Evolutionary conservation across 2,888 invertebrate species (phyloP), one percentile per base, ranked within the genome.

Genomic region (Tachystola acroxantha): DNA sequence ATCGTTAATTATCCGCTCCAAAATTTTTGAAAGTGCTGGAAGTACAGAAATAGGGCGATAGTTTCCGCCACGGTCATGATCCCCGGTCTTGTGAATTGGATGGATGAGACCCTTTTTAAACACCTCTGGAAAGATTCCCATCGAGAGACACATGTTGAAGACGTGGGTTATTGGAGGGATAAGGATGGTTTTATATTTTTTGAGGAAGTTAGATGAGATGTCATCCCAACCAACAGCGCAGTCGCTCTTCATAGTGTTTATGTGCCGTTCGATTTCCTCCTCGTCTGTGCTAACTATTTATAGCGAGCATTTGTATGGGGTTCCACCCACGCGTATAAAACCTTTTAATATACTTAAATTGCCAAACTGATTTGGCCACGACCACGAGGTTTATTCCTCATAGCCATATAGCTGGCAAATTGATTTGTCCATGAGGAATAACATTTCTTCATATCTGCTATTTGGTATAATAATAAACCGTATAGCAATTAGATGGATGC

Each of bases 21-120:
- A 14, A 10, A 53, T 25, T 28, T 50, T 53, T 0, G 49, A 46
- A 0, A 48, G 5, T 0, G 37, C 31, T 7, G 42, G 7, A 2
- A 47, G 34, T 1, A 50, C 30, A 10, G 50, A 42, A 11, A 48
- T 50, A 5, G 48, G 46, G 5, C 48, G 36, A 34, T 46, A 50
- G 16, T 50, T 50, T 25, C 33, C 34, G 9, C 43, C 45, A 39
- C 34, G 6, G 31, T 25, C 32, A 34, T 34, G 42, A 7, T 40
- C 30, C 13, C 51, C 47, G 30, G 10, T 24, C 22, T 52, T 49
- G 7, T 35, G 31, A 0, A 50, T 39, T 10, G 46, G 48, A 22
- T 26, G 33, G 2, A 46, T 29, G 11, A 49, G 10, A 3, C 46
- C 27, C 30, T 27, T 40, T 16, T 50, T 50, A 10, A 50, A 37